Percentiles rank a stretch among this genome's conserved stretches.
phyloP scores from a whole-genome alignment of 2,888 invertebrate species.

The Lamellibrachia columna region DNA sequence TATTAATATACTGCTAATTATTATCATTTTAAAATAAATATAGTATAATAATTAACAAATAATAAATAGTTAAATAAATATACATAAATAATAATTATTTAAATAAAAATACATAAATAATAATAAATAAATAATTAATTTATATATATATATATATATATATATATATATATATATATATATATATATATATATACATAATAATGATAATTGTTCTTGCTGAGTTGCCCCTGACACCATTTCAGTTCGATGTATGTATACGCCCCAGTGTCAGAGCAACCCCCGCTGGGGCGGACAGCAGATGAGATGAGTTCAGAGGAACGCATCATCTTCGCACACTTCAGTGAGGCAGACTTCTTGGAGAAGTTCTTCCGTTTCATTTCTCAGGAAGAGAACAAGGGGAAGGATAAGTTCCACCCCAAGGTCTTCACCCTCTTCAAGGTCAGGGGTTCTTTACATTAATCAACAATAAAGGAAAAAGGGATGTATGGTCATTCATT shows the following conservation, averaged over 20 bases:
- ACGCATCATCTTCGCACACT: constrained; percentile 75
- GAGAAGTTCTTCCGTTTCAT: constrained; percentile 77
- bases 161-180: neutral
- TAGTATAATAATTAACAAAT: no score
- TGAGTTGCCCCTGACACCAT: constrained; percentile 32
- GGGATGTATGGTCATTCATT: no score
- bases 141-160: neutral
- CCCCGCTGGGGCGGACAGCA: constrained; percentile 69
- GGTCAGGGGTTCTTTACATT: constrained; percentile 66
- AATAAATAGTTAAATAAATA: no score
- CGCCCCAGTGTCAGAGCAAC: constrained; percentile 76
- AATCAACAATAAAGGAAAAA: no score
- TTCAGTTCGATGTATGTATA: constrained; percentile 72
- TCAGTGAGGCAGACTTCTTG: constrained; percentile 75
- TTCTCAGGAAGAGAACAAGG: constrained; percentile 86
- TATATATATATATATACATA: neutral
- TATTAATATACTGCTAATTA: no score
- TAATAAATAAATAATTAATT: neutral
- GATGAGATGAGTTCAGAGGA: constrained; percentile 75
- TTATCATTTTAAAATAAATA: no score
- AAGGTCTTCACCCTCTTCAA: constrained; percentile 78
- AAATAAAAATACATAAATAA: constrained; percentile 13
- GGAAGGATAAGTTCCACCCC: constrained; percentile 81
- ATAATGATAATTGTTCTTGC: neutral
- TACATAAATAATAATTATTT: no score